Percentiles rank a stretch among this genome's conserved stretches.
Evolutionary conservation across 2,888 invertebrate species (phyloP).

Genomic region (Rhamnusium bicolor): DNA sequence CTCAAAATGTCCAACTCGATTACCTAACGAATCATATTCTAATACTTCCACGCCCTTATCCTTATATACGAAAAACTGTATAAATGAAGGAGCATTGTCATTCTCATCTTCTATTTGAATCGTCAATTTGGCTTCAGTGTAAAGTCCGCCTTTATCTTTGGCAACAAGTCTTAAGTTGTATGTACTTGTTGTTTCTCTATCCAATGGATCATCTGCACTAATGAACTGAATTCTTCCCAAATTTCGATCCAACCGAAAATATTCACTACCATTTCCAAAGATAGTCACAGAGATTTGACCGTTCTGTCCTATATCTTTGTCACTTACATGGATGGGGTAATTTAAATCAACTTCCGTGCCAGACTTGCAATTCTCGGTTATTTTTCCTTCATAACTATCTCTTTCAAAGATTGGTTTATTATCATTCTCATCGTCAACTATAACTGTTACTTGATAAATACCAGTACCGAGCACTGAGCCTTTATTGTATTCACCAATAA

Average conservation of each 20-base stretch:
- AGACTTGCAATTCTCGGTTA: slow-evolving; percentile 83
- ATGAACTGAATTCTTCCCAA: slow-evolving; percentile 78
- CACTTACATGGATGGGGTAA: slow-evolving; percentile 80
- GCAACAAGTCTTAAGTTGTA: slow-evolving; percentile 84
- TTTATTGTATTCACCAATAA: slow-evolving; percentile 84
- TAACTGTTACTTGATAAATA: slow-evolving; percentile 85
- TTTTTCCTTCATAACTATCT: slow-evolving; percentile 81
- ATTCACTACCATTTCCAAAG: slow-evolving; percentile 83
- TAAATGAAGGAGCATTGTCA: slow-evolving; percentile 84
- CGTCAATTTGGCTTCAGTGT: slow-evolving; percentile 81
- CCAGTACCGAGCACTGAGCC: slow-evolving; percentile 72
- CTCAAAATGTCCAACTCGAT: slow-evolving; percentile 71
- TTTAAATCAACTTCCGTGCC: slow-evolving; percentile 82
- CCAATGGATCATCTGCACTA: slow-evolving; percentile 72
- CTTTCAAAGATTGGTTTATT: slow-evolving; percentile 87
- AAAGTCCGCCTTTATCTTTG: slow-evolving; percentile 83
- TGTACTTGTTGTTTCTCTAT: slow-evolving; percentile 81
- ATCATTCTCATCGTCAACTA: slow-evolving; percentile 90
- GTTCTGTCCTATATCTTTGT: slow-evolving; percentile 81
- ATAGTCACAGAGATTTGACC: slow-evolving; percentile 80
- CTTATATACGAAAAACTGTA: slow-evolving; percentile 80
- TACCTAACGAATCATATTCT: slow-evolving; percentile 76
- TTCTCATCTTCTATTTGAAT: slow-evolving; percentile 85
- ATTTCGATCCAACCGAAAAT: slow-evolving; percentile 80
- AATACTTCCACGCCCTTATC: slow-evolving; percentile 79